Conservation (phyloP, 2,888 invertebrate genomes). For the Noctua pronuba region DNA sequence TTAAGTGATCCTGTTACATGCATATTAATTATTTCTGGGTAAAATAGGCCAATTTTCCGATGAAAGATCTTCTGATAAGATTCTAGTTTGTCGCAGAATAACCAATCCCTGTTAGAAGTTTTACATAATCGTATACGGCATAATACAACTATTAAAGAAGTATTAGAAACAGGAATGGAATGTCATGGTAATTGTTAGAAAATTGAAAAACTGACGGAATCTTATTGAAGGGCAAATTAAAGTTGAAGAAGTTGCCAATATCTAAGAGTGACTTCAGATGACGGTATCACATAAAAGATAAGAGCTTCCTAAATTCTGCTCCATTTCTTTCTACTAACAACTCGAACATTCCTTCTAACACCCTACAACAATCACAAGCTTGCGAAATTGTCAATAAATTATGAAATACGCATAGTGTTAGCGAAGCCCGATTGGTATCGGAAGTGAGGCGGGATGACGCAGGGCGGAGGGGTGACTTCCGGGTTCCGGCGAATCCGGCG, state of each 20-base stretch:
- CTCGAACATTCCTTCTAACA: conserved; percentile 7
- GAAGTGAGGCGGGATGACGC: conserved; percentile 83
- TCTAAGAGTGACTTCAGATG: neutral
- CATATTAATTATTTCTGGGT: neutral
- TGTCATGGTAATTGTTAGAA: neutral
- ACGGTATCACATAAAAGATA: neutral
- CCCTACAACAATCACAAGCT: conserved; percentile 42
- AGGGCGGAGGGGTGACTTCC: conserved; percentile 86
- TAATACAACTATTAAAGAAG: neutral
- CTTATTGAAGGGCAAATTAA: neutral
- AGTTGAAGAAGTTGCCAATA: neutral
- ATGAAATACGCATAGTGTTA: conserved; percentile 80
- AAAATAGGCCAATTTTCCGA: neutral
- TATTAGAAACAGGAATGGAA: neutral
- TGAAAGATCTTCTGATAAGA: neutral
- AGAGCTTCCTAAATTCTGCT: neutral
- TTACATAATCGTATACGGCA: neutral
- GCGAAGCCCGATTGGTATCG: conserved; percentile 87
- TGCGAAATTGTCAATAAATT: conserved; percentile 80
- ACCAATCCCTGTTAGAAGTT: neutral
- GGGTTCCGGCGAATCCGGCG: conserved; percentile 72
- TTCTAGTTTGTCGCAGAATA: neutral
- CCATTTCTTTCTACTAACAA: conserved; percentile 13
- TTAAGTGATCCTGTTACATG: conserved; percentile 16
- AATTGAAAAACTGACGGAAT: too few relatives aligned